phyloP scores from a whole-genome alignment of 1,140 invertebrate genomes.

The Drosophila ercepeae region DNA sequence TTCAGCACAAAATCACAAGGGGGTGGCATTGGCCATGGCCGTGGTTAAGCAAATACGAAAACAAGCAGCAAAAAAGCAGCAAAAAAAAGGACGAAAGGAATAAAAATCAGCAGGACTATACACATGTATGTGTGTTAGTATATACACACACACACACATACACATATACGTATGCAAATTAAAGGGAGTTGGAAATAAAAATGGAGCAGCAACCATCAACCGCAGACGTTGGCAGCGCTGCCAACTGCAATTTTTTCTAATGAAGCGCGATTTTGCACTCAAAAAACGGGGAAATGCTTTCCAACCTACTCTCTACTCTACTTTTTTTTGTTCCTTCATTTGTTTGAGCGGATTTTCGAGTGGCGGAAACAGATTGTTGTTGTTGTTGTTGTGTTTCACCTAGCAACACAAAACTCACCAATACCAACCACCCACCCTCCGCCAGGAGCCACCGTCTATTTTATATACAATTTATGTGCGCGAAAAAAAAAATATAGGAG shows the following conservation, averaged over 20 bases:
- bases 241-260: conserved; percentile 63
- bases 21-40: conserved; percentile 77
- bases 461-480: conserved; percentile 61
- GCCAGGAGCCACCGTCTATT: conserved; percentile 20
- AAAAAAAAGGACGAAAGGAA: conserved; percentile 44
- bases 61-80: conserved; percentile 11
- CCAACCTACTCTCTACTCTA: not conserved
- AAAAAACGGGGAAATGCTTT: conserved; percentile 58
- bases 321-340: not conserved
- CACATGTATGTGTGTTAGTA: not conserved
- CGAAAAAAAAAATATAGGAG: conserved; percentile 20
- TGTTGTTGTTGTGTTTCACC: conserved; percentile 25
- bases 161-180: conserved; percentile 66
- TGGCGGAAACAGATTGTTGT: conserved; percentile 4
- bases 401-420: conserved; percentile 72
- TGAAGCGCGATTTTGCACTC: conserved; percentile 61
- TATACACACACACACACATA: too few relatives aligned
- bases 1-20: conserved; percentile 30
- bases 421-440: conserved; percentile 40
- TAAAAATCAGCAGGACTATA: conserved; percentile 36
- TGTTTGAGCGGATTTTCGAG: conserved; percentile 1
- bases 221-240: conserved; percentile 48
- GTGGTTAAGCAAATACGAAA: conserved; percentile 35
- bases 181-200: conserved; percentile 74
- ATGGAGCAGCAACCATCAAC: conserved; percentile 73